Percentiles rank a stretch among this genome's conserved stretches.
phyloP scores from a whole-genome alignment of 2,113 vertebrate genomes.

The Crotalus tigris region DNA sequence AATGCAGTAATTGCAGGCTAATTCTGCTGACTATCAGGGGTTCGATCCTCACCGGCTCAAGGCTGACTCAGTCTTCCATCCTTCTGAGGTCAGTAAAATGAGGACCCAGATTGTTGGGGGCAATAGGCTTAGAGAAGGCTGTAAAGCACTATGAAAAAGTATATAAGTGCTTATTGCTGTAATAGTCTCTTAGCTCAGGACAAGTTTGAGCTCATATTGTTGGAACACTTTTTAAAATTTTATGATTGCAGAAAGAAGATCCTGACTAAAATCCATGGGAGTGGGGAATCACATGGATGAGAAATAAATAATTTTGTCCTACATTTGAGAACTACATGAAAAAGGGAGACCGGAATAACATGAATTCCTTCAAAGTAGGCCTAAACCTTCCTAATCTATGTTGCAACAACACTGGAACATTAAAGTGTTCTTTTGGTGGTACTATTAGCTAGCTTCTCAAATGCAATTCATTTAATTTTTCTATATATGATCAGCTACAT shows the following conservation, averaged over 20 bases:
- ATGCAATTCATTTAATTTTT: not conserved
- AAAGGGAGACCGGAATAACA: not conserved
- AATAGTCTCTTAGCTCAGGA: slow-evolving; percentile 14
- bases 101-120: too few relatives aligned
- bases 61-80: too few relatives aligned
- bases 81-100: too few relatives aligned
- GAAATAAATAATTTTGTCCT: not conserved
- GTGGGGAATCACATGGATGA: too few relatives aligned
- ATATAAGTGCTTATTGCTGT: too few relatives aligned
- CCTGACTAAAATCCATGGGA: too few relatives aligned
- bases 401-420: not conserved
- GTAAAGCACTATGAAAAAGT: too few relatives aligned
- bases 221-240: not conserved
- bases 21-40: too few relatives aligned
- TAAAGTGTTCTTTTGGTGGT: not conserved
- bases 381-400: not conserved
- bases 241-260: too few relatives aligned
- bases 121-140: too few relatives aligned
- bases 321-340: not conserved
- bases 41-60: too few relatives aligned
- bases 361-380: not conserved
- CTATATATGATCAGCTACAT: not conserved
- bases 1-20: too few relatives aligned
- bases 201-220: not conserved
- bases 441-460: not conserved